Base-by-base conservation (phyloP, 2,797 vertebrate species). In the Acipenser oxyrinchus region DNA sequence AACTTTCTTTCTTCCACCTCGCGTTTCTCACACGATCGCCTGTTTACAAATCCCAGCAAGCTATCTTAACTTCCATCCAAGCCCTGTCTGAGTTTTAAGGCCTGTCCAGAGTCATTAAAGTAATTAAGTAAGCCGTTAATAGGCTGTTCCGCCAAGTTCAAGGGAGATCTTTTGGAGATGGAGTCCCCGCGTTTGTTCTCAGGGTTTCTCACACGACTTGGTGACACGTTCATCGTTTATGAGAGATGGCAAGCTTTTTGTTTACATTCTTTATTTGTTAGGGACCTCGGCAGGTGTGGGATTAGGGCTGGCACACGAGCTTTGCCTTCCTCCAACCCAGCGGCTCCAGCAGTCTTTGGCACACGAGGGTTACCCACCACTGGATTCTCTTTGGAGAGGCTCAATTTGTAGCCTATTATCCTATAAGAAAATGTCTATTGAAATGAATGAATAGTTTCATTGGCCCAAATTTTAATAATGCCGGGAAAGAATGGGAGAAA, bases 401-500 rank as follows among this genome's bases (percentile, higher is more conserved):
- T 95, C 95, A 97, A 98, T 98, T 97, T 99, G 95, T 97, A 95
- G 96, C 93, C 96, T 95, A 97, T 98, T 97, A 97, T 98, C 93
- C 95, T 93, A 93, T 93, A 93, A 87, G 93, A 98, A 98, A 97
- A 96, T 95, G 93, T 95, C 94, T 91, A 97, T 99, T 97, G 93
- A 99, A 91, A 90, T 88, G 88, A 92, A 83, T 97, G 95, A 99
- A 98, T 97, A 89, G 93, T 96, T 95, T 92, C 92, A 93, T 93
- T 92, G 93, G 92, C 89, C 92, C 90, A 95, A 95, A 95, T 96
- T 95, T 95, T 97, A 91, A 96, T 96, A 95, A 95, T 94, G 90
- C 90, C 87, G 84, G 89, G 86, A 89, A 84, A 93, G 90, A 90
- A 90, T 88, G 88, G 82, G 88, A 90, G 88, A 92, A 95, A 96